Percentiles rank a stretch among this genome's conserved stretches.
Evolutionary conservation across 2,888 invertebrate genomes (phyloP).

Genomic region (Penaeus monodon): DNA sequence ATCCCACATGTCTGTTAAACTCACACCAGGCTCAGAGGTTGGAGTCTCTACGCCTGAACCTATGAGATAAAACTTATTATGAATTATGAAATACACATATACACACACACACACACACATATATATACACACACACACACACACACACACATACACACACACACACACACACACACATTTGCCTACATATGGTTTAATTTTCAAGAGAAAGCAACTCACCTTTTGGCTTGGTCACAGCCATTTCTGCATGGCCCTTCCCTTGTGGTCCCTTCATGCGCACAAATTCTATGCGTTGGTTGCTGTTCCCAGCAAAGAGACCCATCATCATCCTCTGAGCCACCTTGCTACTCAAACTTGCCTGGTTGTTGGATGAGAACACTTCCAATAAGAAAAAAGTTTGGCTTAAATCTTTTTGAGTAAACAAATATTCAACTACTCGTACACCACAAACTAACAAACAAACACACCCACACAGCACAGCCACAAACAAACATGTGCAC

Average conservation of each 20-base stretch:
- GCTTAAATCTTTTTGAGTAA: too few relatives aligned
- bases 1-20: conserved; percentile 90
- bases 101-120: neutral
- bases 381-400: too few relatives aligned
- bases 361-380: conserved; percentile 71
- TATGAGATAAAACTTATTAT: conserved; percentile 11
- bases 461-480: too few relatives aligned
- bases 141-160: neutral
- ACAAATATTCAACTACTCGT: too few relatives aligned
- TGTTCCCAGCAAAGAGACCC: conserved; percentile 83
- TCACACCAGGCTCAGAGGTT: conserved; percentile 88
- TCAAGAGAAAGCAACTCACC: conserved; percentile 70
- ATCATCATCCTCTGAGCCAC: conserved; percentile 96
- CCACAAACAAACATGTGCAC: too few relatives aligned
- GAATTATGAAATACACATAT: neutral
- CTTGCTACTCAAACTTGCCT: conserved; percentile 93
- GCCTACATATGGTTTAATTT: too few relatives aligned
- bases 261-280: conserved; percentile 98
- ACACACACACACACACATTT: neutral
- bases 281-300: conserved; percentile 91
- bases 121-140: neutral
- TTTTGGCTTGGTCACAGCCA: conserved; percentile 94
- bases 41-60: conserved; percentile 85
- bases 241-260: conserved; percentile 96
- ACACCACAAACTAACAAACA: too few relatives aligned